A percentile compares a stretch with the other conserved stretches of the same genome.
Evolutionary conservation across 2,113 vertebrate species (phyloP).

Genomic region (Falcunculus frontatus): DNA sequence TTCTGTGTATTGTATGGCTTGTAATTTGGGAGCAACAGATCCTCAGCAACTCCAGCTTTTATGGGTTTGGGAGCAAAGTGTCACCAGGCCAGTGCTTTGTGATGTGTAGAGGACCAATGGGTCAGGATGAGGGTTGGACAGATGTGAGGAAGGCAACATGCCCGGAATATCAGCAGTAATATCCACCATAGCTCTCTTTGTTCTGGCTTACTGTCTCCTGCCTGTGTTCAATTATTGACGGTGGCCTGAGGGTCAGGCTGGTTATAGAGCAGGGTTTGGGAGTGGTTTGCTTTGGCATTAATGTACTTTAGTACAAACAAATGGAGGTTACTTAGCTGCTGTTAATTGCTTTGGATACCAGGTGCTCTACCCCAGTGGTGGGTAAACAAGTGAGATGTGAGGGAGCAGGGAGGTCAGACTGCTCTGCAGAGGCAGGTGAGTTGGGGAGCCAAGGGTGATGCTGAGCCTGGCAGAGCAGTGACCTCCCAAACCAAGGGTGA

Average conservation of each 20-base stretch:
- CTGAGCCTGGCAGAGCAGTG: background rate
- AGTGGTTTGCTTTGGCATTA: background rate
- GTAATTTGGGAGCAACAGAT: background rate
- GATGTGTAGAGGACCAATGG: background rate
- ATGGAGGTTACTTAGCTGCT: background rate
- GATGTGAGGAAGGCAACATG: background rate
- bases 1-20: background rate
- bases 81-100: background rate
- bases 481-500: background rate
- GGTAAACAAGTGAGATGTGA: background rate
- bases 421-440: background rate
- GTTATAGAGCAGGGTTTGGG: background rate
- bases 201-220: background rate
- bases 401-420: background rate
- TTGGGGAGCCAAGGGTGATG: background rate
- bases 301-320: background rate
- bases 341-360: background rate
- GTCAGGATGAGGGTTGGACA: background rate
- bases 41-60: background rate
- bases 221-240: background rate
- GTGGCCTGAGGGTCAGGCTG: background rate
- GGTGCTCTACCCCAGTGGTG: background rate
- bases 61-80: background rate
- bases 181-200: background rate
- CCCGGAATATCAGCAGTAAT: background rate